Base-by-base conservation (phyloP, 2,888 invertebrate species). In the Pandemis cinnamomeana region DNA sequence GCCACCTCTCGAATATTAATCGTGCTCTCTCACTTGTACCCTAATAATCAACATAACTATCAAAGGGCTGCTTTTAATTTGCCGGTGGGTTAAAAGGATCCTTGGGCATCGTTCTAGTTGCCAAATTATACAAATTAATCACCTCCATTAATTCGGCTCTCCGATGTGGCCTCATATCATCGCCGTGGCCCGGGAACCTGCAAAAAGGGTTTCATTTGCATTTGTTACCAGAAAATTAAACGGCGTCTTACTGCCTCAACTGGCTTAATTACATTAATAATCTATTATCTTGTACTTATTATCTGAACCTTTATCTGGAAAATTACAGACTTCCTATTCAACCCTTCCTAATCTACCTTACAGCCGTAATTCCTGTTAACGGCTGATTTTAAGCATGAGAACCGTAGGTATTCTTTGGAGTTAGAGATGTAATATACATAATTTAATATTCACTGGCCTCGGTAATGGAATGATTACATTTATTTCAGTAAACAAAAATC, bases 1-100 rank as follows among this genome's bases (percentile, higher is more conserved):
- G 80, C 81, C 82, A 80, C 84, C 81, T 77, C 79, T 85, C 83
- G 90, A 90, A 89, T 89, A 88, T 86, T 89, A 89, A 89, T 86
- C 80, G 81, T 67, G 81, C 80, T 80, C 82, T 82, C 80, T 81
- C 84, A 83, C 82, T 83, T 82, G 81, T 83, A 82, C 81, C 79
- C 80, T 77, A 82, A 82, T 86, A 85, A 85, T 87, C 82, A 84
- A 84, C 83, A 78, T 81, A 82, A 85, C 87, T 83, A 88, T 84
- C 81, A 78, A 82, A 82, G 79, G 79, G 69, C 77, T 76, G 78
- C 74, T 80, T 80, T 80, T 81, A 81, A 81, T 80, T 81, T 79
- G 78, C 77, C 77, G 77, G 76, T 58, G 77, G 76, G 80, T 80
- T 85, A 80, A 73, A 78, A 80, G 81, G 84, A 83, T 81, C 81